phyloP scores from a whole-genome alignment of 2,888 invertebrate genomes.

The Parapristionchus giblindavisi region DNA sequence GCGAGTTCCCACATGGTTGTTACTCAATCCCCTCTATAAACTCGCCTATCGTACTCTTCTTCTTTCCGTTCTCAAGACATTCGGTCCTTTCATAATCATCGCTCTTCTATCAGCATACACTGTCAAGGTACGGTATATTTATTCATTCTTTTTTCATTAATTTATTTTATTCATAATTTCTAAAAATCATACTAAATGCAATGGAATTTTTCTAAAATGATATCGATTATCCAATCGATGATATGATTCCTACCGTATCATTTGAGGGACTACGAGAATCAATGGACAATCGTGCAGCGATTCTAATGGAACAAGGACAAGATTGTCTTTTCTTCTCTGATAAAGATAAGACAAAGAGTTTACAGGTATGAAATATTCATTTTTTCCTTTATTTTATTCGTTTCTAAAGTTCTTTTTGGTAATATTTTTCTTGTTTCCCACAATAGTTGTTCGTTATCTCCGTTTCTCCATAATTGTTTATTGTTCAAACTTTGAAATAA shows the following conservation, averaged over 20 bases:
- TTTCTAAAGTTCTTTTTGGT: neutral
- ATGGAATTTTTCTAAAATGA: neutral
- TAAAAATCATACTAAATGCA: neutral
- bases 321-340: constrained; percentile 58
- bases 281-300: constrained; percentile 58
- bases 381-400: neutral
- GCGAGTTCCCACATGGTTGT: constrained; percentile 30
- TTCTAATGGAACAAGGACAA: constrained; percentile 58
- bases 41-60: constrained; percentile 52
- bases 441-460: too few species aligned
- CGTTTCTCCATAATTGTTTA: too few species aligned
- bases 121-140: constrained; percentile 21
- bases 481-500: too few species aligned
- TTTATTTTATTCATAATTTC: neutral
- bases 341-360: constrained; percentile 57
- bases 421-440: neutral
- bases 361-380: constrained; percentile 46
- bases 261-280: constrained; percentile 52
- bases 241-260: neutral
- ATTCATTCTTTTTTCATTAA: neutral
- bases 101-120: constrained; percentile 51
- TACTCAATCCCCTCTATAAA: constrained; percentile 42
- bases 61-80: constrained; percentile 55
- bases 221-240: neutral
- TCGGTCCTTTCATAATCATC: constrained; percentile 58